phyloP scores from a whole-genome alignment of 1,140 invertebrate species.

The Cardiocondyla obscurior region DNA sequence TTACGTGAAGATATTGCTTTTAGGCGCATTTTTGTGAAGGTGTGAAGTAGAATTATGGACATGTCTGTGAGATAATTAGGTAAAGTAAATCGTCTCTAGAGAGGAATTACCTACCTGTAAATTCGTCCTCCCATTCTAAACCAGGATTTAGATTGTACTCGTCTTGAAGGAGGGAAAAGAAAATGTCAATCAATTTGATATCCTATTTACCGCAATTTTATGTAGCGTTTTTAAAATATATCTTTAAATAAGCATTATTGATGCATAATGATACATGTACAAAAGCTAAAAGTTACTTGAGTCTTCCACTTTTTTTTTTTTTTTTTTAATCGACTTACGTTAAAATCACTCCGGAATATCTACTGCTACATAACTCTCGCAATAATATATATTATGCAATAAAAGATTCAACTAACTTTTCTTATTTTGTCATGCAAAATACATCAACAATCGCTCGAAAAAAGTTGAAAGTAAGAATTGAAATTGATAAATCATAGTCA shows the following conservation, averaged over 20 bases:
- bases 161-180: slow-evolving; percentile 94
- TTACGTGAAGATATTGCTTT: slow-evolving; percentile 51
- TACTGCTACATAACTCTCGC: background rate
- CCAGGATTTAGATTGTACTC: slow-evolving; percentile 99
- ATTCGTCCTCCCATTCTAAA: slow-evolving; percentile 99
- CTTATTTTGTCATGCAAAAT: slow-evolving; percentile 53
- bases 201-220: slow-evolving; percentile 73
- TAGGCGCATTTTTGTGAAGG: slow-evolving; percentile 57
- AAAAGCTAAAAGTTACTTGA: slow-evolving; percentile 19
- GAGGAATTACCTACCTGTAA: slow-evolving; percentile 96
- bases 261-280: slow-evolving; percentile 61
- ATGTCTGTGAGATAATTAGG: slow-evolving; percentile 61
- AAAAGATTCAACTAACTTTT: slow-evolving; percentile 43
- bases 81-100: slow-evolving; percentile 74
- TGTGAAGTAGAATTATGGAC: slow-evolving; percentile 59
- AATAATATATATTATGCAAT: background rate
- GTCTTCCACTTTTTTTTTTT: background rate
- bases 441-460: slow-evolving; percentile 68
- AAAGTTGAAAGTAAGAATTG: slow-evolving; percentile 59
- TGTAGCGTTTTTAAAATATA: slow-evolving; percentile 61
- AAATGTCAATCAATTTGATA: slow-evolving; percentile 86
- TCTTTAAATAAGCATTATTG: slow-evolving; percentile 69
- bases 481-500: slow-evolving; percentile 55
- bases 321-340: background rate
- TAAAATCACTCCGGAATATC: background rate